Evolutionary conservation across 2,113 vertebrate genomes (phyloP).

Genomic region (Rhizomys pruinosus): DNA sequence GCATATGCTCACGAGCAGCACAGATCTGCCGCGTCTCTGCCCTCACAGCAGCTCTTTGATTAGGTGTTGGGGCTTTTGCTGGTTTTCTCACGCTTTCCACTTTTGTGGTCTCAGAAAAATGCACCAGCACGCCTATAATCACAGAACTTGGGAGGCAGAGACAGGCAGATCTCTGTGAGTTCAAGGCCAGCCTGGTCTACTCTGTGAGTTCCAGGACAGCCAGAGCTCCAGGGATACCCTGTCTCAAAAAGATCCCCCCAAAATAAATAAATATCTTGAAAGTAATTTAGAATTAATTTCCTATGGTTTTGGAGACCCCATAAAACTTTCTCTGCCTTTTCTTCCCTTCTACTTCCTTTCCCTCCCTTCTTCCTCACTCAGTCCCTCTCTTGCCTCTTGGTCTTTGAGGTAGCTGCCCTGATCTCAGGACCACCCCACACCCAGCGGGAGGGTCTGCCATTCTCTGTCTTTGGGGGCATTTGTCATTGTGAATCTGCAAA

Average conservation of each 20-base stretch:
- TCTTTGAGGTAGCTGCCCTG: fast-evolving
- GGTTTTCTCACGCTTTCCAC: background rate
- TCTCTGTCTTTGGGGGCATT: background rate
- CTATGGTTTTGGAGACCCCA: background rate
- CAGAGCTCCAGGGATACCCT: too few species aligned
- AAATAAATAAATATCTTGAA: background rate
- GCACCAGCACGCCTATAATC: background rate
- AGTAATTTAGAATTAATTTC: background rate
- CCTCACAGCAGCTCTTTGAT: background rate
- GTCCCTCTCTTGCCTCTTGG: background rate
- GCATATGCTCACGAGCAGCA: background rate
- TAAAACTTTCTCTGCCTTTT: background rate
- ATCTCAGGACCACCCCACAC: fast-evolving
- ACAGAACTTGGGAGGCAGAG: background rate
- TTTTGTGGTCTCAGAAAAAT: background rate
- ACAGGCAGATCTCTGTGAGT: background rate
- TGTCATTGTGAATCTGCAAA: background rate
- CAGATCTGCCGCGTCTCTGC: background rate
- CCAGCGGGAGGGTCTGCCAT: background rate
- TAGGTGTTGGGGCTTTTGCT: background rate
- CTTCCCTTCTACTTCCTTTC: background rate
- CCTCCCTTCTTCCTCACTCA: too few species aligned
- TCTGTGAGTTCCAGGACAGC: too few species aligned
- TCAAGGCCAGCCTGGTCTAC: too few species aligned
- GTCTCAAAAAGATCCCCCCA: too few species aligned